These are phyloP conservation scores for Formica selysi DNA, from an alignment of 1,140 invertebrate species.

Conservation along the genomic window DNA sequence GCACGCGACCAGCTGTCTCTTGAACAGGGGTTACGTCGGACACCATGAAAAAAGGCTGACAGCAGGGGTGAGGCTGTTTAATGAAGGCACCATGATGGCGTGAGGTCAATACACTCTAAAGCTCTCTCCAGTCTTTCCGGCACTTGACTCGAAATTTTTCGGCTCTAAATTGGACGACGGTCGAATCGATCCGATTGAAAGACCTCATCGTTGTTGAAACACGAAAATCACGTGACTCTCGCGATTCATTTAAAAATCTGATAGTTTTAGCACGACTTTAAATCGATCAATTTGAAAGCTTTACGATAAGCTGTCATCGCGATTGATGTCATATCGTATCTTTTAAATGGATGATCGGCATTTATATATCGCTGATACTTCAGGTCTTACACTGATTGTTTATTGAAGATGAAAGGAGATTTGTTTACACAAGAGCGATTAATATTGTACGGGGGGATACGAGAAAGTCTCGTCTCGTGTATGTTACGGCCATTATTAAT, in stretches of 20 bases:
- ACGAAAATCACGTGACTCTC: not conserved
- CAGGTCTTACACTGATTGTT: not conserved
- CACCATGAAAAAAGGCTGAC: slow-evolving; percentile 67
- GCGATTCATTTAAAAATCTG: not conserved
- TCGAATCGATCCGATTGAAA: slow-evolving; percentile 9
- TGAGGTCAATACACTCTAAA: slow-evolving; percentile 64
- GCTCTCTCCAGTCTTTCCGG: slow-evolving; percentile 15
- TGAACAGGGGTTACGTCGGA: slow-evolving; percentile 67
- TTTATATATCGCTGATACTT: not conserved
- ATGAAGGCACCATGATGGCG: slow-evolving; percentile 61
- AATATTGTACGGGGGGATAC: not conserved
- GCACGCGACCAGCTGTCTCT: slow-evolving; percentile 81
- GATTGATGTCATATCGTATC: slow-evolving; percentile 2
- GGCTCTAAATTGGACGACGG: not conserved
- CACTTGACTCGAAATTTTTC: slow-evolving; percentile 60
- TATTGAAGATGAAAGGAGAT: not conserved
- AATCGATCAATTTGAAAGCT: not conserved
- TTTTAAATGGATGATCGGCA: not conserved
- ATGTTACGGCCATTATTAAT: slow-evolving; percentile 27
- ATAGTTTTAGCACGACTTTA: not conserved
- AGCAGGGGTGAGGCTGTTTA: slow-evolving; percentile 62
- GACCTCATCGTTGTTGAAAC: not conserved
- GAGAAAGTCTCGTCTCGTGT: slow-evolving; percentile 10
- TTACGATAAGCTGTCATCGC: not conserved
- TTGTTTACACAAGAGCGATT: not conserved